phyloP scores from a whole-genome alignment of 2,797 vertebrate species.

The Sorex maritimensis region DNA sequence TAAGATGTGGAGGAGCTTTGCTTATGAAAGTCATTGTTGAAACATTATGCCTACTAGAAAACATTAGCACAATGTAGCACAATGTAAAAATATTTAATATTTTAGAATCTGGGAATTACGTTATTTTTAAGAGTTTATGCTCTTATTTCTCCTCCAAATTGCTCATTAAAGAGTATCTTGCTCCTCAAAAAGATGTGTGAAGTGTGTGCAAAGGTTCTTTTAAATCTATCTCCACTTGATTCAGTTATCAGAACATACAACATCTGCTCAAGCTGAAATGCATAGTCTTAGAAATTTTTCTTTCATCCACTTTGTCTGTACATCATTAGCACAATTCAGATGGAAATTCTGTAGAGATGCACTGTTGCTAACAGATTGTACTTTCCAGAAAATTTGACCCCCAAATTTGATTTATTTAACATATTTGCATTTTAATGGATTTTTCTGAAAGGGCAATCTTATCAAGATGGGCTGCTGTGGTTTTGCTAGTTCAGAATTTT shows the following conservation, averaged over 20 bases:
- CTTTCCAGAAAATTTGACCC: slow-evolving; percentile 79
- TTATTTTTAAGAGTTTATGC: slow-evolving; percentile 25
- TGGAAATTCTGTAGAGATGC: slow-evolving; percentile 82
- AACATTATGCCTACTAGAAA: not conserved
- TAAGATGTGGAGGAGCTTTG: not conserved
- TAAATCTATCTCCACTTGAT: slow-evolving; percentile 68
- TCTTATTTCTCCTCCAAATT: slow-evolving; percentile 51
- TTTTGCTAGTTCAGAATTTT: slow-evolving; percentile 76
- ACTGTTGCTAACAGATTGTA: slow-evolving; percentile 81
- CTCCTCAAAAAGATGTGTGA: slow-evolving; percentile 48
- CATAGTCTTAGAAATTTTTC: slow-evolving; percentile 69
- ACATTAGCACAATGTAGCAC: not conserved
- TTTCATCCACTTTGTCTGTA: slow-evolving; percentile 46
- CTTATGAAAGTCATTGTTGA: not conserved
- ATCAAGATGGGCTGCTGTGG: slow-evolving; percentile 75
- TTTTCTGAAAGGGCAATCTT: slow-evolving; percentile 79
- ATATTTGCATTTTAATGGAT: slow-evolving; percentile 84
- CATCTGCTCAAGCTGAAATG: slow-evolving; percentile 70
- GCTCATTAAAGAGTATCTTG: slow-evolving; percentile 3
- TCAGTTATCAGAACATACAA: slow-evolving; percentile 71
- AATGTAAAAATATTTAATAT: slow-evolving; percentile 65
- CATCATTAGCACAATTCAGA: slow-evolving; percentile 82
- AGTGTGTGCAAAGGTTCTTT: slow-evolving; percentile 53
- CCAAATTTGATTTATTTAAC: slow-evolving; percentile 85
- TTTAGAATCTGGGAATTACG: slow-evolving; percentile 46